Conservation (phyloP, 2,888 invertebrate species). For the Eucera pruinosa region DNA sequence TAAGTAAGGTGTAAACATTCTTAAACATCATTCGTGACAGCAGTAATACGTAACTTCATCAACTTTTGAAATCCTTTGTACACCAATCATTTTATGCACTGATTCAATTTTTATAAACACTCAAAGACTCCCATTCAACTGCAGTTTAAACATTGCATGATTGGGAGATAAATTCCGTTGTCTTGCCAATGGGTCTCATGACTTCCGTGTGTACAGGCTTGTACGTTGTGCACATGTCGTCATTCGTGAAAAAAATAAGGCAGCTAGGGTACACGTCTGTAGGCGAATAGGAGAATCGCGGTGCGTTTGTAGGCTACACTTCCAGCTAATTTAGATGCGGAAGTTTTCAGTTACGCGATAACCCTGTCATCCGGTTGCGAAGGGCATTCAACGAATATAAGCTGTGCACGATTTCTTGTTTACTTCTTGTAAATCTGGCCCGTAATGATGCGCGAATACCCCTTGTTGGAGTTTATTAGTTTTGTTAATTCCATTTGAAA, state of each 20-base stretch:
- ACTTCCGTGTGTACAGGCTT: too few relatives aligned
- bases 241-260: constrained; percentile 32
- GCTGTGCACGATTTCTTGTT: constrained; percentile 33
- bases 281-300: constrained; percentile 12
- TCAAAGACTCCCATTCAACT: too few relatives aligned
- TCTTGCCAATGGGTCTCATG: too few relatives aligned
- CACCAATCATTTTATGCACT: too few relatives aligned
- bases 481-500: constrained; percentile 53
- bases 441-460: constrained; percentile 25
- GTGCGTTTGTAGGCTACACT: constrained; percentile 18
- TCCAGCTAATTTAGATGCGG: constrained; percentile 29
- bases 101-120: too few relatives aligned
- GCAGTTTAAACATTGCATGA: too few relatives aligned
- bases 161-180: constrained; percentile 32
- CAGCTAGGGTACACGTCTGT: neutral
- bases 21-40: too few relatives aligned
- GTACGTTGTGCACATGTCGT: too few relatives aligned
- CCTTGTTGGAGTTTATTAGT: constrained; percentile 50
- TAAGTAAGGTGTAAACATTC: too few relatives aligned
- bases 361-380: constrained; percentile 43
- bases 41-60: too few relatives aligned
- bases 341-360: constrained; percentile 25
- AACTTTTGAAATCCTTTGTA: too few relatives aligned
- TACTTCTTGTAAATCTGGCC: constrained; percentile 36
- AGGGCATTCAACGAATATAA: constrained; percentile 39